These are phyloP conservation scores for Rutilus rutilus DNA, from an alignment of 2,113 vertebrate species.

Conservation along the genomic window DNA sequence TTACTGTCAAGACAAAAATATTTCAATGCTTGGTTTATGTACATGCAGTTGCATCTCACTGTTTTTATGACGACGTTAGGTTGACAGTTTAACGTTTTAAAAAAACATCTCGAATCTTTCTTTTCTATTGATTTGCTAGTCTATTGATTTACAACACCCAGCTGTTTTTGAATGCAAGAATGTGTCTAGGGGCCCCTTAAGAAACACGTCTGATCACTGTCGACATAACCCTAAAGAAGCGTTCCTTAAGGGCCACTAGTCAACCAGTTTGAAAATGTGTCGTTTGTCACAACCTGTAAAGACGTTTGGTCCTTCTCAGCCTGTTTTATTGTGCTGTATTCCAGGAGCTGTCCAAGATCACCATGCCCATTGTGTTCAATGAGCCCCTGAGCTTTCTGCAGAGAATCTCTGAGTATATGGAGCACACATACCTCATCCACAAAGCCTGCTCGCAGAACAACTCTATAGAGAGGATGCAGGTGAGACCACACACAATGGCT, in stretches of 20 bases:
- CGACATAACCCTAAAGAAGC: neutral
- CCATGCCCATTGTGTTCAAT: slow-evolving; percentile 96
- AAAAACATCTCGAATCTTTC: neutral
- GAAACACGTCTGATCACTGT: neutral
- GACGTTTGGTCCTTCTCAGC: neutral
- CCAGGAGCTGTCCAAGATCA: slow-evolving; percentile 97
- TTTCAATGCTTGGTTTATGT: neutral
- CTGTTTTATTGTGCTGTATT: neutral
- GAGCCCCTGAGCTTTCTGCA: slow-evolving; percentile 97
- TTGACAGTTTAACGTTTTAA: neutral
- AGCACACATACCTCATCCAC: slow-evolving; percentile 94
- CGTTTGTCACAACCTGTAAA: neutral
- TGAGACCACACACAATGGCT: slow-evolving; percentile 56
- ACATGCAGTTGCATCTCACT: neutral
- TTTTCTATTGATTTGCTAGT: neutral
- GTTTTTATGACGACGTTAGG: neutral
- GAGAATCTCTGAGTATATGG: slow-evolving; percentile 97
- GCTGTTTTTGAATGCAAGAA: neutral
- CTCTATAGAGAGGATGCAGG: slow-evolving; percentile 94
- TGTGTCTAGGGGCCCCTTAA: neutral
- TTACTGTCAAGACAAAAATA: neutral
- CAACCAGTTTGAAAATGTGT: neutral
- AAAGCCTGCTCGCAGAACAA: slow-evolving; percentile 83
- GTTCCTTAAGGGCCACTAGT: neutral
- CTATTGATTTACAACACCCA: neutral